These are phyloP conservation scores for Rhineura floridana DNA, from an alignment of 2,113 vertebrate species.

Conservation along the genomic window DNA sequence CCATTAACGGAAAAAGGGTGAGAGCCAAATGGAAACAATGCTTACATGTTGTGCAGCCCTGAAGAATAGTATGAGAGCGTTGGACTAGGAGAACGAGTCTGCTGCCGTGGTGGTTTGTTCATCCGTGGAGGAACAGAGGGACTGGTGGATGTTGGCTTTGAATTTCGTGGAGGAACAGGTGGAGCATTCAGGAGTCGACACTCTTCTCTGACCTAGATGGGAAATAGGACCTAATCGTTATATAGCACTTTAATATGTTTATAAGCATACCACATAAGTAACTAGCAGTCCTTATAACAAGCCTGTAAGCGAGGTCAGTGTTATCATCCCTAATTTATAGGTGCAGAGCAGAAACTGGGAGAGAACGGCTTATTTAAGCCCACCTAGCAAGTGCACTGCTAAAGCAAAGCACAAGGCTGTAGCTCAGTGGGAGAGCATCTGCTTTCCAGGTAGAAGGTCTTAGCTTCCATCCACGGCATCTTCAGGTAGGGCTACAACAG, in stretches of 20 bases:
- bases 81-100: slow-evolving; percentile 93
- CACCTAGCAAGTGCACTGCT: background rate
- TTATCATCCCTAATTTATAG: background rate
- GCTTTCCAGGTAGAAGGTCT: no score
- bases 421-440: no score
- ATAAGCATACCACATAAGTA: background rate
- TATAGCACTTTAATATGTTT: background rate
- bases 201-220: slow-evolving; percentile 92
- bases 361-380: background rate
- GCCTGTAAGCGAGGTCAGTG: background rate
- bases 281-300: background rate
- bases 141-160: slow-evolving; percentile 86
- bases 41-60: slow-evolving; percentile 96
- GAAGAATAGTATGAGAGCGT: slow-evolving; percentile 98
- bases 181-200: slow-evolving; percentile 96
- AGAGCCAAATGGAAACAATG: slow-evolving; percentile 8
- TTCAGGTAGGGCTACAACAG: no score
- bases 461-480: no score
- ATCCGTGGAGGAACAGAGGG: slow-evolving; percentile 82
- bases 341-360: no score
- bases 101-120: slow-evolving; percentile 85
- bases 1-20: background rate
- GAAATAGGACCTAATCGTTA: slow-evolving; percentile 24
- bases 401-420: no score
- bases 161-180: slow-evolving; percentile 91